These are phyloP conservation scores for Caenorhabditis doughertyi DNA, from an alignment of 2,888 invertebrate genomes.

Conservation along the genomic window DNA sequence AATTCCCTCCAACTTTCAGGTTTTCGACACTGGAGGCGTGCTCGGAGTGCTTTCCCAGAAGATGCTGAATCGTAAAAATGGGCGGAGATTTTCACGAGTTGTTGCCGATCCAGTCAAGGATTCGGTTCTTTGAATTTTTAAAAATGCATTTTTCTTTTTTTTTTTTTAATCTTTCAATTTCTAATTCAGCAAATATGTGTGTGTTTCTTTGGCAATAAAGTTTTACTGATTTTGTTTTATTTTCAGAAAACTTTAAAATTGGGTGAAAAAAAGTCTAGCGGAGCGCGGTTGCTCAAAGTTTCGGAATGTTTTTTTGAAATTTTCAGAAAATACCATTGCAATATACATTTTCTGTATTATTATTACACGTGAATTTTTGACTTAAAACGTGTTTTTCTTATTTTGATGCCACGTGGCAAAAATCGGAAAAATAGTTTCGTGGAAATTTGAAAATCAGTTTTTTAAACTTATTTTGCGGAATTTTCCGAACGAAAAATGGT, in stretches of 20 bases:
- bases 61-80: conserved; percentile 59
- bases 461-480: too few species aligned
- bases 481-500: not conserved
- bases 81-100: conserved; percentile 71
- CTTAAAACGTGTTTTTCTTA: too few species aligned
- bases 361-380: too few species aligned
- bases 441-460: not conserved
- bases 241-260: too few species aligned
- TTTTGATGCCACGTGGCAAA: not conserved
- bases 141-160: not conserved
- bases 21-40: conserved; percentile 74
- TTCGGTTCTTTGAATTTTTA: conserved; percentile 63
- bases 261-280: too few species aligned
- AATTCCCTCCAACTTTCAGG: conserved; percentile 48
- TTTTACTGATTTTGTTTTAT: not conserved
- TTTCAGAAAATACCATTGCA: too few species aligned
- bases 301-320: too few species aligned
- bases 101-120: conserved; percentile 70
- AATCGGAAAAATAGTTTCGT: not conserved
- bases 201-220: not conserved
- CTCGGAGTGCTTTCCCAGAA: conserved; percentile 71
- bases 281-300: too few species aligned
- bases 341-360: too few species aligned
- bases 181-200: too few species aligned
- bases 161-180: too few species aligned